Conservation (phyloP, 2,797 vertebrate species). For the Xiphophorus birchmanni region DNA sequence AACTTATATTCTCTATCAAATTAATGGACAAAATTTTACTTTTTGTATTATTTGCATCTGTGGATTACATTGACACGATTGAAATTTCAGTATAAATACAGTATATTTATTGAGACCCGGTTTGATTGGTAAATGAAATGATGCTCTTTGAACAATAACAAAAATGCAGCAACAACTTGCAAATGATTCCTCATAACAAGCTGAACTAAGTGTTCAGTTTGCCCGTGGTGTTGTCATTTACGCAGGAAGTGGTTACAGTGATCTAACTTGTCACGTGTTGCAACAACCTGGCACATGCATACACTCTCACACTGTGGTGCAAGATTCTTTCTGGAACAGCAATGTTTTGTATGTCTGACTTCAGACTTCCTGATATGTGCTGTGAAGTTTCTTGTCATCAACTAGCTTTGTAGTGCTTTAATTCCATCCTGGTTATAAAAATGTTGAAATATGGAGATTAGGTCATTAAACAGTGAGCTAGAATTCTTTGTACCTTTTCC, state of each 20-base stretch:
- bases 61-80: not conserved
- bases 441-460: not conserved
- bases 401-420: not conserved
- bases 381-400: not conserved
- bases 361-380: not conserved
- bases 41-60: not conserved
- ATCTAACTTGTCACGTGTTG: not conserved
- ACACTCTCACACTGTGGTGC: not conserved
- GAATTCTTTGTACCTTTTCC: not conserved
- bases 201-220: not conserved
- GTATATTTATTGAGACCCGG: not conserved
- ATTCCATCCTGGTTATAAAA: not conserved
- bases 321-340: not conserved
- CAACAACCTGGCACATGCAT: not conserved
- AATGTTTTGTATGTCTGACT: not conserved
- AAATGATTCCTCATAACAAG: not conserved
- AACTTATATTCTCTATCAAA: not conserved
- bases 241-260: not conserved
- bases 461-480: not conserved
- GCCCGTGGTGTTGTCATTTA: fast-evolving
- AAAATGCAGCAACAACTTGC: not conserved
- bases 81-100: not conserved
- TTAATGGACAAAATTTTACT: not conserved
- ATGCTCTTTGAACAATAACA: not conserved
- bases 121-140: not conserved